A percentile compares a stretch with the other conserved stretches of the same genome.
These are phyloP conservation scores for Paguma larvata DNA, from an alignment of 2,797 vertebrate genomes.

Conservation along the genomic window DNA sequence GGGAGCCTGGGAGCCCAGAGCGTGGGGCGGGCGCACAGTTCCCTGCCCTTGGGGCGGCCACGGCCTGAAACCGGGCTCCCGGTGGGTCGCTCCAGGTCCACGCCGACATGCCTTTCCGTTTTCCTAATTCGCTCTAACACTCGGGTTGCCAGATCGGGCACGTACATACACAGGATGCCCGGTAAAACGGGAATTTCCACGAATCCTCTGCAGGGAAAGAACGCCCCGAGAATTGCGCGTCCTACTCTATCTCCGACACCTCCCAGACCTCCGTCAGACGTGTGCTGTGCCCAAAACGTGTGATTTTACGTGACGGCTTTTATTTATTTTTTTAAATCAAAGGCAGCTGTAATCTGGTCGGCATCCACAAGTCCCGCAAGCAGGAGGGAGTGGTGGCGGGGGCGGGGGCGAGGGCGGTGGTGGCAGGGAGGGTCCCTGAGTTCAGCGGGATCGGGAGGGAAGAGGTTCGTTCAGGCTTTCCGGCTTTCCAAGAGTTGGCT, in stretches of 20 bases:
- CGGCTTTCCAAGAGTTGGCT: neutral
- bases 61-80: neutral
- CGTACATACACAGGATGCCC: neutral
- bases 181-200: neutral
- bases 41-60: neutral
- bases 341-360: neutral
- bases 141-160: neutral
- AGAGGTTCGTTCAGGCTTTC: neutral
- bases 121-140: neutral
- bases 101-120: neutral
- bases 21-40: neutral
- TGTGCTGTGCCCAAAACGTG: neutral
- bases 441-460: neutral
- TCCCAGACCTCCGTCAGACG: neutral
- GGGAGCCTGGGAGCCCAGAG: accelerated
- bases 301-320: neutral
- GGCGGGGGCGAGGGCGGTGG: neutral
- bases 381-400: neutral
- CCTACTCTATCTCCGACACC: neutral
- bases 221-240: accelerated
- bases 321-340: neutral
- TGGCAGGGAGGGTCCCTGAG: neutral
- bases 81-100: neutral
- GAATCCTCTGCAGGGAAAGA: neutral
- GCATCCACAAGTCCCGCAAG: neutral